A percentile compares a stretch with the other conserved stretches of the same genome.
phyloP scores from a whole-genome alignment of 2,888 invertebrate genomes.

The Bhutanitis thaidina region DNA sequence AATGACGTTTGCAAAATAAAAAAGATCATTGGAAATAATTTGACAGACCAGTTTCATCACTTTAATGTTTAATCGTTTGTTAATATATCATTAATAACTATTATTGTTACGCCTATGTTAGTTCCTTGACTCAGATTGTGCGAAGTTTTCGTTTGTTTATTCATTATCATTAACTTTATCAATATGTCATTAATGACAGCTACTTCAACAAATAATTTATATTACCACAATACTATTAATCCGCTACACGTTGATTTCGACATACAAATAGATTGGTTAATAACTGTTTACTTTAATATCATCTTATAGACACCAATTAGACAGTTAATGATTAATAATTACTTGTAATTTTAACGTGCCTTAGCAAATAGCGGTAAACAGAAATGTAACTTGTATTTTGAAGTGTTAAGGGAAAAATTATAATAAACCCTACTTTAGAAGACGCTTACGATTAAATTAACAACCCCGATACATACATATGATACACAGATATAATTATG shows the following conservation, averaged over 20 bases:
- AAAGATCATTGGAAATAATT: constrained; percentile 9
- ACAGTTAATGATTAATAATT: constrained; percentile 45
- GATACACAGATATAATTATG: constrained; percentile 61
- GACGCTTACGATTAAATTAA: constrained; percentile 73
- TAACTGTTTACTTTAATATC: constrained; percentile 32
- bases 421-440: constrained; percentile 43
- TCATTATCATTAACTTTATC: constrained; percentile 49
- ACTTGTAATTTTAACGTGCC: constrained; percentile 50
- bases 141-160: constrained; percentile 67
- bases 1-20: too few relatives aligned
- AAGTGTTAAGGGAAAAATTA: constrained; percentile 33
- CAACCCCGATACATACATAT: constrained; percentile 70
- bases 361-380: constrained; percentile 48
- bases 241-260: constrained; percentile 53
- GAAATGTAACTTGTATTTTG: constrained; percentile 47
- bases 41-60: constrained; percentile 28
- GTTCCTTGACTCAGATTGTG: constrained; percentile 73
- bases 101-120: constrained; percentile 66
- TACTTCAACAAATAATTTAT: constrained; percentile 61
- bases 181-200: constrained; percentile 55
- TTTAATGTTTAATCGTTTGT: constrained; percentile 40
- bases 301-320: constrained; percentile 74
- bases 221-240: constrained; percentile 36
- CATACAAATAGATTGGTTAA: constrained; percentile 47
- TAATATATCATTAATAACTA: constrained; percentile 49